These are phyloP conservation scores for Urocynchramus pylzowi DNA, from an alignment of 2,113 vertebrate genomes.

Conservation along the genomic window DNA sequence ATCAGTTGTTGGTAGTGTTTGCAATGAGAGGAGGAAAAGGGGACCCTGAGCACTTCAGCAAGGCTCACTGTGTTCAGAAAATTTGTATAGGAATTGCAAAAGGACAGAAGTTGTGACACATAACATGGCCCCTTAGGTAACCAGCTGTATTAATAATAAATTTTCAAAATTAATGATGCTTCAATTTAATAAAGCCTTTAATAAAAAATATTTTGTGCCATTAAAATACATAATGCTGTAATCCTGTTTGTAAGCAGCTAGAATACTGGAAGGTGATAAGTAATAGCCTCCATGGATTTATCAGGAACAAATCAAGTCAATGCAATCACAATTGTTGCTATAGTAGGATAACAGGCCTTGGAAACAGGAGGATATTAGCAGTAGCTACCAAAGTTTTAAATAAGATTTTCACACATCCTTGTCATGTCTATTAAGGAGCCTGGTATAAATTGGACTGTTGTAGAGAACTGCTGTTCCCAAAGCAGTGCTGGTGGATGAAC, in stretches of 20 bases:
- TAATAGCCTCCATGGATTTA: not conserved
- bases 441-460: not conserved
- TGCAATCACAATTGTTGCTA: not conserved
- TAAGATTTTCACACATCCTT: not conserved
- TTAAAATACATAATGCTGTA: not conserved
- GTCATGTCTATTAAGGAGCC: not conserved
- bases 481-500: not conserved
- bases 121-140: not conserved
- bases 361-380: not conserved
- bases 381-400: not conserved
- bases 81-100: not conserved
- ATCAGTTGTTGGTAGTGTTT: not conserved
- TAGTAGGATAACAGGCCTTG: not conserved
- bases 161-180: not conserved
- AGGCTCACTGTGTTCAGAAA: not conserved
- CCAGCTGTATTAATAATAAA: not conserved
- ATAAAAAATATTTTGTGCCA: not conserved
- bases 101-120: not conserved
- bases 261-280: not conserved
- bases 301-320: not conserved
- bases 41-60: not conserved
- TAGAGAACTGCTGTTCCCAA: not conserved
- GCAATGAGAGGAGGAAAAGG: not conserved
- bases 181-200: not conserved
- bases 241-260: not conserved